phyloP scores from a whole-genome alignment of 1,140 invertebrate genomes.

The Sitodiplosis mosellana region DNA sequence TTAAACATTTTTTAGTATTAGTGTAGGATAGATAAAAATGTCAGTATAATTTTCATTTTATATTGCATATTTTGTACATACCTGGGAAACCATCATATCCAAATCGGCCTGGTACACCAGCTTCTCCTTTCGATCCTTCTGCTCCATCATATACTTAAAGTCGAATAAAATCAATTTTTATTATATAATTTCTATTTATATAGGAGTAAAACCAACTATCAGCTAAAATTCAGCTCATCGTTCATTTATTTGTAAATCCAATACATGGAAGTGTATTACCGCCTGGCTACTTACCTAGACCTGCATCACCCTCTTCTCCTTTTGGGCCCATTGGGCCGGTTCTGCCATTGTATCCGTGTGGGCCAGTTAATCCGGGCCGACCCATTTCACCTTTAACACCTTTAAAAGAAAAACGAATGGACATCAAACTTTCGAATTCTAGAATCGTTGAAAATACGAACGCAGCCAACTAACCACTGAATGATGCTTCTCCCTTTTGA shows the following conservation, averaged over 20 bases:
- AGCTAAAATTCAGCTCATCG: too few relatives aligned
- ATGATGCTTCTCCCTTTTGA: slow-evolving; percentile 29
- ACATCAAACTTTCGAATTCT: too few relatives aligned
- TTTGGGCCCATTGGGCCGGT: slow-evolving; percentile 33
- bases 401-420: too few relatives aligned
- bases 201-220: too few relatives aligned
- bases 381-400: slow-evolving; percentile 41
- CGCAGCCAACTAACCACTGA: slow-evolving; percentile 15
- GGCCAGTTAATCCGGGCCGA: slow-evolving; percentile 29
- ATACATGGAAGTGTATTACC: too few relatives aligned
- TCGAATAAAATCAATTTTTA: too few relatives aligned
- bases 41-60: too few relatives aligned
- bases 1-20: too few relatives aligned
- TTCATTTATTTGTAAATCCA: too few relatives aligned
- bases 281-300: background rate
- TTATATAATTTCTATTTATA: too few relatives aligned
- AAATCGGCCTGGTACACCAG: slow-evolving; percentile 25
- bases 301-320: slow-evolving; percentile 35
- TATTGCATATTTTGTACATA: background rate
- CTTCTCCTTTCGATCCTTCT: slow-evolving; percentile 27
- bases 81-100: slow-evolving; percentile 19
- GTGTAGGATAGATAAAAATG: too few relatives aligned
- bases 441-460: too few relatives aligned
- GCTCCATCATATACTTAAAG: slow-evolving; percentile 17
- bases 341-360: slow-evolving; percentile 28